phyloP scores from a whole-genome alignment of 2,797 vertebrate species.

The Poeciliopsis turneri region DNA sequence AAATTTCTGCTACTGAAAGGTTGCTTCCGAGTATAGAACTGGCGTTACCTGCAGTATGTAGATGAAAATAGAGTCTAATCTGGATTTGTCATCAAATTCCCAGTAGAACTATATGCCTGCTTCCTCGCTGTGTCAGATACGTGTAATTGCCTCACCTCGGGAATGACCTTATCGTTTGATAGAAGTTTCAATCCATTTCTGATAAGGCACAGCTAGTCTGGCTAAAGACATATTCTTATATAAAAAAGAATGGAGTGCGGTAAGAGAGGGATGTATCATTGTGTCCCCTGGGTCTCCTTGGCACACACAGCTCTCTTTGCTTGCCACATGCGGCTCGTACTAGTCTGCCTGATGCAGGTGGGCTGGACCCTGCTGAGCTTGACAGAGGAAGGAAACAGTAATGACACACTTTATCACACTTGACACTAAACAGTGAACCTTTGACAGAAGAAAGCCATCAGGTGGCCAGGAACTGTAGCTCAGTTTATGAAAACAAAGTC shows the following conservation, averaged over 20 bases:
- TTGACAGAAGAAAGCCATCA: constrained; percentile 20
- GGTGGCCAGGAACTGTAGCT: constrained; percentile 26
- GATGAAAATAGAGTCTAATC: constrained; percentile 63
- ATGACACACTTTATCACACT: constrained; percentile 67
- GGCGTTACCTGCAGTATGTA: constrained; percentile 58
- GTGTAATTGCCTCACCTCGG: constrained; percentile 69
- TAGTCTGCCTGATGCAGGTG: constrained; percentile 33
- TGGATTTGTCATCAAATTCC: constrained; percentile 58
- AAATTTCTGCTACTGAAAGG: constrained; percentile 52
- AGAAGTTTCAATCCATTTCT: constrained; percentile 45
- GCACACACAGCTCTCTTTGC: constrained; percentile 24
- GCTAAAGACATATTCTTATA: constrained; percentile 37
- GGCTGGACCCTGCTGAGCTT: constrained; percentile 37
- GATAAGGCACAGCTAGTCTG: constrained; percentile 53
- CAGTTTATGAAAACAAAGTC: constrained; percentile 18
- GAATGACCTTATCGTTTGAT: constrained; percentile 67
- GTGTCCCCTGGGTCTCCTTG: constrained; percentile 60
- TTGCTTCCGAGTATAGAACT: constrained; percentile 17
- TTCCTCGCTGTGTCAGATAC: constrained; percentile 53
- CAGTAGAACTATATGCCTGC: constrained; percentile 25
- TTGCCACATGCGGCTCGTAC: constrained; percentile 33
- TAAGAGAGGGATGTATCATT: constrained; percentile 14
- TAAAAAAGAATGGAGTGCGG: constrained; percentile 13
- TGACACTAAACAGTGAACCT: constrained; percentile 30
- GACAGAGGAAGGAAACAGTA: constrained; percentile 40